Conservation (phyloP, 2,888 invertebrate species). For the Thecophora atra region DNA sequence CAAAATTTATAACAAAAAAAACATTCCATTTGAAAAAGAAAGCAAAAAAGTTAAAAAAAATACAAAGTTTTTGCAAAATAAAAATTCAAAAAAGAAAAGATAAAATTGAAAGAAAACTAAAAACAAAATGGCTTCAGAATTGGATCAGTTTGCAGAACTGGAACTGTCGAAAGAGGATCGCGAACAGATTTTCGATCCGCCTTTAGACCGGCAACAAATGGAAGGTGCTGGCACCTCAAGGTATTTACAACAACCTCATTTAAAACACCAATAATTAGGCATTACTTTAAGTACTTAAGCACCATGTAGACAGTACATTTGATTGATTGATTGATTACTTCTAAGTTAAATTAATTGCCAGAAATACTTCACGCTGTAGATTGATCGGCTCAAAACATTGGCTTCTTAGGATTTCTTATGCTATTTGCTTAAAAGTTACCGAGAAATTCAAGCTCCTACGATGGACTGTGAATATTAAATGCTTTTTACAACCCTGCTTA, state of each 20-base stretch:
- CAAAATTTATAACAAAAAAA: conserved; percentile 13
- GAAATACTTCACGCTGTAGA: too few relatives aligned
- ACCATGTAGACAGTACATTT: too few relatives aligned
- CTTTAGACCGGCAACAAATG: conserved; percentile 65
- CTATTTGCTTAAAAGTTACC: too few relatives aligned
- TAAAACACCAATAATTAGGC: too few relatives aligned
- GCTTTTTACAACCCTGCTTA: too few relatives aligned
- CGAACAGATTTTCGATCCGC: conserved; percentile 77
- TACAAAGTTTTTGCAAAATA: conserved; percentile 25
- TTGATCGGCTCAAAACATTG: too few relatives aligned
- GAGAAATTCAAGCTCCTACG: too few relatives aligned
- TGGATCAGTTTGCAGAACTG: conserved; percentile 76
- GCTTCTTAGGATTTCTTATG: too few relatives aligned
- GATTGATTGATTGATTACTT: too few relatives aligned
- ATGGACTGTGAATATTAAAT: too few relatives aligned
- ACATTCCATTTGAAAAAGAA: conserved; percentile 39
- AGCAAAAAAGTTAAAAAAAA: conserved; percentile 26
- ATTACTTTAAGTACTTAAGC: too few relatives aligned
- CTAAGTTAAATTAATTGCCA: too few relatives aligned
- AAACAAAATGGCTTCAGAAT: conserved; percentile 63
- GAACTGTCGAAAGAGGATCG: conserved; percentile 77
- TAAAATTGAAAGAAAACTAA: conserved; percentile 39
- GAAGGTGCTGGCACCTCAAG: conserved; percentile 67
- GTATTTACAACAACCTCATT: conserved; percentile 51
- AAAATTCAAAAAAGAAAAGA: conserved; percentile 3